phyloP scores from a whole-genome alignment of 2,888 invertebrate genomes.

The Nemotelus nigrinus region DNA sequence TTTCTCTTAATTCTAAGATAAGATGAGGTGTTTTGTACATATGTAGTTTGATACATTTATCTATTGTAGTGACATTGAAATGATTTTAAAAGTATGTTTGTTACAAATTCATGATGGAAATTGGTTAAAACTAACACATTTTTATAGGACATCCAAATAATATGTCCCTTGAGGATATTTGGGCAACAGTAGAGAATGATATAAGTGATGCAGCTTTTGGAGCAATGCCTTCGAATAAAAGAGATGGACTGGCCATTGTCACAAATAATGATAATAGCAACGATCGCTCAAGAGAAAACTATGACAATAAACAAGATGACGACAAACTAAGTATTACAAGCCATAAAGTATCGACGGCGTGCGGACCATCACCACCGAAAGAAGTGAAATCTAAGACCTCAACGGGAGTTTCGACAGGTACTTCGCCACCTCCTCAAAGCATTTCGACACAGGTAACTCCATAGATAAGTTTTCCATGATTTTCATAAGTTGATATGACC shows the following conservation, averaged over 20 bases:
- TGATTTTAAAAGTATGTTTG: neutral
- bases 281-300: neutral
- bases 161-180: constrained; percentile 61
- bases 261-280: neutral
- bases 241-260: constrained; percentile 27
- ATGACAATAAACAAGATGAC: neutral
- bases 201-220: constrained; percentile 60
- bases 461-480: constrained; percentile 51
- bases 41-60: too few species aligned
- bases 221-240: constrained; percentile 51
- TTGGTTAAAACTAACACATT: neutral
- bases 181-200: constrained; percentile 63
- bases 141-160: constrained; percentile 45
- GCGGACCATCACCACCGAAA: constrained; percentile 72
- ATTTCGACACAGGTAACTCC: constrained; percentile 83
- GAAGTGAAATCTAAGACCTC: constrained; percentile 59
- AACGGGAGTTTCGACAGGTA: constrained; percentile 72
- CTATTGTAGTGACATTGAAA: too few species aligned
- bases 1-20: too few species aligned
- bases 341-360: constrained; percentile 69
- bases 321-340: constrained; percentile 45
- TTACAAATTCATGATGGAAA: too few species aligned
- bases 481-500: constrained; percentile 56
- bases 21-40: too few species aligned
- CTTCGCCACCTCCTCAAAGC: constrained; percentile 87